Base-by-base conservation (phyloP, 2,113 vertebrate genomes). In the Struthidea cinerea region DNA sequence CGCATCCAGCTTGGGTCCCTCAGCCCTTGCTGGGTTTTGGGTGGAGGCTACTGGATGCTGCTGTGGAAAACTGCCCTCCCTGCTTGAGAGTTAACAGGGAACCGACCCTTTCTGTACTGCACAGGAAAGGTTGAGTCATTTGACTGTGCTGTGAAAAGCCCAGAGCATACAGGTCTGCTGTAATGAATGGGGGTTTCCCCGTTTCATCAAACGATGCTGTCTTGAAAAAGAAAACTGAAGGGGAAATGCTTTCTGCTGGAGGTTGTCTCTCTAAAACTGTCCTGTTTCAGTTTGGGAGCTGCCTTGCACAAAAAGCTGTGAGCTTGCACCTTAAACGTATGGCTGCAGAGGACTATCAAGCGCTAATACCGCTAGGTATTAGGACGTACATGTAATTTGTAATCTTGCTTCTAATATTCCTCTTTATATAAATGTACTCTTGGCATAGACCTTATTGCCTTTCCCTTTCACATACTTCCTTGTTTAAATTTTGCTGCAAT, bases 101-200 rank as follows among this genome's bases (percentile, higher is more conserved):
- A 4, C 30, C 0, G 14, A 28, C 42, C 19, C 1, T 0, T 28
- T 65, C 42, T n/a, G 23, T 8, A 26, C 37, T 24, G 7, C 13
- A 39, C 8, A 32, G 55, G 37, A 76, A 52, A 69, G 39, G 12
- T 21, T 14, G 53, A 18, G 41, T 73, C 10, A 0, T 73, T 93
- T 80, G 16, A 19, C 18, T 15, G 3, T 10, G 1, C 50, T 24
- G 3, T 1, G 3, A 46, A 59, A 81, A 84, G 30, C 46, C 16
- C 24, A 16, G 20, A 42, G 12, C 26, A 0, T 30, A 1, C 14
- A 7, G 30, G 5, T 32, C 16, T 44, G 56, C 65, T 73, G 0
- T 26, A 16, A 13, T 11, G 53, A 35, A 20, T 6, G 18, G n/a
- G 32, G 44, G 5, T 39, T 47, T 78, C 56, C 39, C 35, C 22